Conservation (phyloP, 2,888 invertebrate genomes). For the Hydropsyche betteni region DNA sequence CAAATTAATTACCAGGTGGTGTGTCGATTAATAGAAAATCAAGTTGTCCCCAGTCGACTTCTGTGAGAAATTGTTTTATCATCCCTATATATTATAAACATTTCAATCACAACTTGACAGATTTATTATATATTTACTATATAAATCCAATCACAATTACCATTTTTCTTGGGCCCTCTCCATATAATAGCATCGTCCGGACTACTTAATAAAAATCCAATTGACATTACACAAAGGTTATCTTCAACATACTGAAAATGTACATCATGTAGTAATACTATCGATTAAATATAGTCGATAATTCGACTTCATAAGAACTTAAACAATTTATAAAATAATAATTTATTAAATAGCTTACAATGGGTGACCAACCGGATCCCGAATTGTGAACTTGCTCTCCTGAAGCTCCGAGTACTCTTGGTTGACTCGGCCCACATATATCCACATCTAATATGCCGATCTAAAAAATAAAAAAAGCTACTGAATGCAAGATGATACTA, state of each 20-base stretch:
- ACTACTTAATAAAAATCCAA: constrained; percentile 88
- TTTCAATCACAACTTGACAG: too few relatives aligned
- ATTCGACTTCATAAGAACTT: too few relatives aligned
- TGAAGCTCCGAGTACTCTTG: constrained; percentile 89
- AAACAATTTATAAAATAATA: neutral
- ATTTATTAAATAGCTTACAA: constrained; percentile 68
- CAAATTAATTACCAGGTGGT: constrained; percentile 76
- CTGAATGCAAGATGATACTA: too few relatives aligned
- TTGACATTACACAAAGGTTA: constrained; percentile 96
- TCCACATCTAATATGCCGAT: constrained; percentile 96
- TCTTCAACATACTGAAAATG: constrained; percentile 83
- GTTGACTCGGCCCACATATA: constrained; percentile 98
- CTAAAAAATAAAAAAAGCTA: constrained; percentile 61
- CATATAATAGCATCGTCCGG: constrained; percentile 98
- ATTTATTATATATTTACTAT: neutral
- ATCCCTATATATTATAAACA: constrained; percentile 69
- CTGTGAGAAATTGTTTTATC: constrained; percentile 93
- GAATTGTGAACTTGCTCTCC: constrained; percentile 96
- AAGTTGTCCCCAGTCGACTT: constrained; percentile 94
- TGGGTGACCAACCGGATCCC: constrained; percentile 96
- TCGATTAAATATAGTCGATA: too few relatives aligned
- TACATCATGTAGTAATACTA: neutral
- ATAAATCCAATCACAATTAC: constrained; percentile 57
- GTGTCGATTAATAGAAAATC: constrained; percentile 93
- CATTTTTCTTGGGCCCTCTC: constrained; percentile 99